Conservation (phyloP, 2,113 vertebrate species). For the Myiopsitta monachus region DNA sequence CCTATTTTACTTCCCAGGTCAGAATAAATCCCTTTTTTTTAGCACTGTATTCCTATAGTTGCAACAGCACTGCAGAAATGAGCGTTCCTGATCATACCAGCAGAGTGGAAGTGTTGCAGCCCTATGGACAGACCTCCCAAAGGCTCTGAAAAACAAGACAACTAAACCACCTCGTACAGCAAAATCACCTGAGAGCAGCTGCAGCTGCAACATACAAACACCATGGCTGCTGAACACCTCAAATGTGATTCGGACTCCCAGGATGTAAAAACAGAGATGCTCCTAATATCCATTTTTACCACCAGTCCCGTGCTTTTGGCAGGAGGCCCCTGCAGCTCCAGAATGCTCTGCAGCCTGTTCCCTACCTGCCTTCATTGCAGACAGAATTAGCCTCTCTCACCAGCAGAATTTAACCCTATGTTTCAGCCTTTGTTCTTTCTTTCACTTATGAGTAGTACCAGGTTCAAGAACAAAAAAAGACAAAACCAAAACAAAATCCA, state of each 20-base stretch:
- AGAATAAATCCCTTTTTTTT: not conserved
- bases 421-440: not conserved
- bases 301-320: not conserved
- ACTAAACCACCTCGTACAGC: rapidly evolving
- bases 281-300: not conserved
- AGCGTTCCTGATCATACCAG: not conserved
- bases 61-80: not conserved
- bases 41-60: not conserved
- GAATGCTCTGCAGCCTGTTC: not conserved
- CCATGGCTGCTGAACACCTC: rapidly evolving
- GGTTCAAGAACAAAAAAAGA: not conserved
- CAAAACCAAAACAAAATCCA: not conserved
- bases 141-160: not conserved
- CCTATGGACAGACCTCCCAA: not conserved
- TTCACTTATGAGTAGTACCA: not conserved
- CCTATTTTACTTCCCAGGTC: not conserved
- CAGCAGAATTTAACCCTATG: not conserved
- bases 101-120: not conserved
- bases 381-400: not conserved
- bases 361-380: not conserved
- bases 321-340: not conserved
- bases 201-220: not conserved
- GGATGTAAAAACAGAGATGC: not conserved
- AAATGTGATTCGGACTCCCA: not conserved
- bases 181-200: not conserved